phyloP scores from a whole-genome alignment of 2,113 vertebrate genomes.

The Microcebus griseorufus region DNA sequence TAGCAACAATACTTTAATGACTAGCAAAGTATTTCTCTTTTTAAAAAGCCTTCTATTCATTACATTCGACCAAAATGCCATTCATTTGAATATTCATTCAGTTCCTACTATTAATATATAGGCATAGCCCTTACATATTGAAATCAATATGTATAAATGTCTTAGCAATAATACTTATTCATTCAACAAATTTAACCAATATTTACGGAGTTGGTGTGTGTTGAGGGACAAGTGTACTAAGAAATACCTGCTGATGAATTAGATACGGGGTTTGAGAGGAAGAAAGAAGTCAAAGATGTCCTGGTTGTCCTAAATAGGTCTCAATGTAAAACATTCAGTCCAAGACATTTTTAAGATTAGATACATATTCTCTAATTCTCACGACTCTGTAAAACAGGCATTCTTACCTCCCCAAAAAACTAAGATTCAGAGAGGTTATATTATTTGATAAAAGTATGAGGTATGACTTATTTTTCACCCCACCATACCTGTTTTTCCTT shows the following conservation, averaged over 20 bases:
- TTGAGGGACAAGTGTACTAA: background rate
- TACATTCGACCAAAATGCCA: background rate
- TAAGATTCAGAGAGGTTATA: too few species aligned
- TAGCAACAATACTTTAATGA: background rate
- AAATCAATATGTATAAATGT: background rate
- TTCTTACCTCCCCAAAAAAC: too few species aligned
- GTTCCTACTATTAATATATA: background rate
- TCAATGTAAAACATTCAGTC: too few species aligned
- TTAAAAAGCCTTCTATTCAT: background rate
- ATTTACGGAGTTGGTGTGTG: background rate
- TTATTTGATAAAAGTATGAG: too few species aligned
- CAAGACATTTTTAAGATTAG: too few species aligned
- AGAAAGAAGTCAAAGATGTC: too few species aligned
- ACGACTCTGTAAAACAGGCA: too few species aligned
- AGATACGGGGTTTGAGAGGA: too few species aligned
- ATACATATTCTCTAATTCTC: too few species aligned
- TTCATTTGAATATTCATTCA: background rate
- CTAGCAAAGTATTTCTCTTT: background rate
- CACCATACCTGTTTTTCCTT: too few species aligned
- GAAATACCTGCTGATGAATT: background rate
- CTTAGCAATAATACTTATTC: background rate
- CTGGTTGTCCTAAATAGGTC: too few species aligned
- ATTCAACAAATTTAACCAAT: conserved; percentile 29
- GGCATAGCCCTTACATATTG: background rate
- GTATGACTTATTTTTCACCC: too few species aligned